These are phyloP conservation scores for Zaprionus bogoriensis DNA, from an alignment of 2,888 invertebrate species.

Conservation along the genomic window DNA sequence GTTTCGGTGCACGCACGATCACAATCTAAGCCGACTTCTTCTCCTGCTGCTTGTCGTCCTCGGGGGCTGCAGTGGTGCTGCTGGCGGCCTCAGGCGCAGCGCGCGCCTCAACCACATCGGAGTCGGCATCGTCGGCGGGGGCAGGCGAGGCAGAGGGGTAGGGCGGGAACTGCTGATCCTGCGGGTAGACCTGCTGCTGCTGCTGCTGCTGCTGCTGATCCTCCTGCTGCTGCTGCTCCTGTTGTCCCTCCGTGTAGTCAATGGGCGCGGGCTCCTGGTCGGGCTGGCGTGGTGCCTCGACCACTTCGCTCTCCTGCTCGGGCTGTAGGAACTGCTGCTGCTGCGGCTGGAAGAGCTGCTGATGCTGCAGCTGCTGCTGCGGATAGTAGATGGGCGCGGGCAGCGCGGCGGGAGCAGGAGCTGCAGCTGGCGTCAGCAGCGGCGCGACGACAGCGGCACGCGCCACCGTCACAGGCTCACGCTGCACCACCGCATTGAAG, in stretches of 20 bases:
- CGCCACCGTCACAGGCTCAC: slow-evolving; percentile 81
- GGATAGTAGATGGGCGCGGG: slow-evolving; percentile 63
- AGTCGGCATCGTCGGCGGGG: slow-evolving; percentile 46
- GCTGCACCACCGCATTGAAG: slow-evolving; percentile 85
- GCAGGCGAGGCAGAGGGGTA: slow-evolving; percentile 53
- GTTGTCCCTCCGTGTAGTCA: slow-evolving; percentile 62
- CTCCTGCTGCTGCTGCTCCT: slow-evolving; percentile 49
- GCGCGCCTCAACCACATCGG: slow-evolving; percentile 77
- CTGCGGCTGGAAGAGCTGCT: slow-evolving; percentile 42
- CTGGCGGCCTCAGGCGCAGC: slow-evolving; percentile 41
- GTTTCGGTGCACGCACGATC: slow-evolving; percentile 3
- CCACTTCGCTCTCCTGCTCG: slow-evolving; percentile 69
- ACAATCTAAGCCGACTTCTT: slow-evolving; percentile 51
- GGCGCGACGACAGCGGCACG: slow-evolving; percentile 47
- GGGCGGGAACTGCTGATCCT: slow-evolving; percentile 69
- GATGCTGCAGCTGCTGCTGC: slow-evolving; percentile 53
- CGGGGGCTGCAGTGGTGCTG: slow-evolving; percentile 57
- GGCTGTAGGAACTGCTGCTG: slow-evolving; percentile 38
- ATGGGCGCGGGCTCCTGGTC: slow-evolving; percentile 65
- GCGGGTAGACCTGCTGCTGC: slow-evolving; percentile 53
- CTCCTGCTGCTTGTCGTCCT: slow-evolving; percentile 47
- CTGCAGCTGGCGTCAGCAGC: slow-evolving; percentile 48
- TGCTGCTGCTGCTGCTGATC: slow-evolving; percentile 48
- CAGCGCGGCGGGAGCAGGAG: slow-evolving; percentile 45
- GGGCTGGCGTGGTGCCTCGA: slow-evolving; percentile 67